These are phyloP conservation scores for Lottia scabra DNA, from an alignment of 2,888 invertebrate species.

Conservation along the genomic window DNA sequence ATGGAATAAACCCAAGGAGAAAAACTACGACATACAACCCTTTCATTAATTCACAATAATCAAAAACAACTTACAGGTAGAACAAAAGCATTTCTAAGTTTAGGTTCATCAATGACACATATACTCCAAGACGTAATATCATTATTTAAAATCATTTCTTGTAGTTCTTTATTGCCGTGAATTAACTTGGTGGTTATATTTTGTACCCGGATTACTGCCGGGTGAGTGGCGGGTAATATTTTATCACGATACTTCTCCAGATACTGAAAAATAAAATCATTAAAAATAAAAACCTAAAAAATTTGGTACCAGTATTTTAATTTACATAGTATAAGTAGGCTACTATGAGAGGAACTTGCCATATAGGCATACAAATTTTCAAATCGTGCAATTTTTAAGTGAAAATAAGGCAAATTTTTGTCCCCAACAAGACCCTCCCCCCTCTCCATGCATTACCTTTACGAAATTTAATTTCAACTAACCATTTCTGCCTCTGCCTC, in stretches of 20 bases:
- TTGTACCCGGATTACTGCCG: constrained; percentile 66
- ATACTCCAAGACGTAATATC: constrained; percentile 71
- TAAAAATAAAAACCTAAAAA: constrained; percentile 33
- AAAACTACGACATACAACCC: no score
- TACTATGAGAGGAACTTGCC: no score
- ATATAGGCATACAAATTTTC: no score
- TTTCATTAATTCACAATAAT: no score
- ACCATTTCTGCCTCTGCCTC: constrained; percentile 67
- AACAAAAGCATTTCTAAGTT: constrained; percentile 73
- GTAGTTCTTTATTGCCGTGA: constrained; percentile 71
- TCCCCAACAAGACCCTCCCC: no score
- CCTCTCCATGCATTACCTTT: no score
- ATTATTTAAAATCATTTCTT: constrained; percentile 54
- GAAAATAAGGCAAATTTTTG: no score
- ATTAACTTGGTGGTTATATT: constrained; percentile 69
- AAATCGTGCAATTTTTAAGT: no score
- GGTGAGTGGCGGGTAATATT: constrained; percentile 67
- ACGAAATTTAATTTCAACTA: constrained; percentile 19
- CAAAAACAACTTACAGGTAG: constrained; percentile 69
- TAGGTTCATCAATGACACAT: constrained; percentile 70
- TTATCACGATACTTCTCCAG: constrained; percentile 61
- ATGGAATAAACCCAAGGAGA: no score
- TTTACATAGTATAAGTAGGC: no score
- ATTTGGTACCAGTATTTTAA: no score
- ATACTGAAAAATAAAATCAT: constrained; percentile 55